Evolutionary conservation across 2,113 vertebrate genomes (phyloP), one percentile per base, ranked within the genome.

Genomic region (Dasyurus viverrinus): DNA sequence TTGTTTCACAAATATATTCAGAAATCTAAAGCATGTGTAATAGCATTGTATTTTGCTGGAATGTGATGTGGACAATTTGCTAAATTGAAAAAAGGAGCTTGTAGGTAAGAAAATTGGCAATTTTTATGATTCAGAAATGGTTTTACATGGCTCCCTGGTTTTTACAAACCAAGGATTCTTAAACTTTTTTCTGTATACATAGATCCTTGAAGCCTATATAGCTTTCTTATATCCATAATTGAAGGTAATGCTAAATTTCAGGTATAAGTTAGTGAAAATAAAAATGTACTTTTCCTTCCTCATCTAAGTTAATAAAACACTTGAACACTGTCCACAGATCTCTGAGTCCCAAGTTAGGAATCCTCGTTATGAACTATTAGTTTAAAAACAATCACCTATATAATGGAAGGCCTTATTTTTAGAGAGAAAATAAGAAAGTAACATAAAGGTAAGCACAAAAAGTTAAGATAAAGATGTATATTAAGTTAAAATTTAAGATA

Each of bases 1-100:
- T 94, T 93, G 90, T 7, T 53, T 22, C 14, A 91, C 27, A 93
- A 92, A 93, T 94, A 53, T 19, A 91, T 93, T 93, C 14, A 93
- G 9, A 93, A 96, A 54, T 95, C 89, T 93, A 94, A 94, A 53
- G 92, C 55, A 93, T 93, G 89, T 96, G 22, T 97, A 95, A 95
- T 92, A 92, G 93, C 26, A 50, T 90, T 93, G 6, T 50, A 91
- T 93, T 92, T 93, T 95, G 1, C 89, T 89, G 95, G 54, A 54
- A 91, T 93, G 54, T 53, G 93, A 93, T 94, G 91, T 94, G 91
- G 90, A 89, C 42, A 94, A 92, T 92, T 91, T 47, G 0, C 92
- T 84, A 84, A 84, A 95, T 96, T 96, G 89, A 97, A 8, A 14
- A 96, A 92, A 95, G 55, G 92, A 89, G n/a, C 93, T 8, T 53